Base-by-base conservation (phyloP, 2,797 vertebrate species). In the Girardinus metallicus region DNA sequence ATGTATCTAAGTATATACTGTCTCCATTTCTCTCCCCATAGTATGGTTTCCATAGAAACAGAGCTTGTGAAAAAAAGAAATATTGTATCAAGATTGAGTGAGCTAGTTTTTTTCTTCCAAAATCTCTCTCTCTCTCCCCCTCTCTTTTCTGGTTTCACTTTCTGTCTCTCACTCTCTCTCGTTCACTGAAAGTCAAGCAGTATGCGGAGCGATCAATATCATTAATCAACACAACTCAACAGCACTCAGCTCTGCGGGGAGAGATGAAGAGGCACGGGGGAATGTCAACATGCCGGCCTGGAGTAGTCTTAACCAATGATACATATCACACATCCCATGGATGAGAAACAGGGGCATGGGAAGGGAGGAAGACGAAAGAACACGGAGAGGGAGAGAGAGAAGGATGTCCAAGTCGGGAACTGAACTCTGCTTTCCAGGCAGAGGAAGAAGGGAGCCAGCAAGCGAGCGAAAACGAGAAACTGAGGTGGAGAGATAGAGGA, bases 161-260 rank as follows among this genome's bases (percentile, higher is more conserved):
- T 87, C 75, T 34, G 41, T 85, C 82, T 87, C 83, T 82, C 78
- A 53, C 82, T 87, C 80, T 18, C 77, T 80, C 84, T 57, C 82
- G 57, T 89, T 94, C 88, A 89, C 91, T 85, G 92, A 93, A 94
- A 94, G 93, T 95, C 92, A 94, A 94, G 91, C 92, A 91, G 91
- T 93, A 93, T 93, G 91, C 74, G 79, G 89, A 93, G 92, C 93
- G 86, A 94, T 95, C 95, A 94, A 95, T 95, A 95, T 94, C 94
- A 95, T 95, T 95, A 95, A 95, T 95, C 95, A 95, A 94, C 93
- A 94, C 91, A 94, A 94, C 93, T 93, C 94, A 94, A 93, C 94
- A 94, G 92, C 93, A 93, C 93, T 92, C 91, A 91, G 92, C 92
- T 93, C 94, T 92, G 91, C 84, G 77, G 94, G 92, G 93, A 94